phyloP scores from a whole-genome alignment of 1,140 invertebrate genomes.

The Lordiphosa collinella region DNA sequence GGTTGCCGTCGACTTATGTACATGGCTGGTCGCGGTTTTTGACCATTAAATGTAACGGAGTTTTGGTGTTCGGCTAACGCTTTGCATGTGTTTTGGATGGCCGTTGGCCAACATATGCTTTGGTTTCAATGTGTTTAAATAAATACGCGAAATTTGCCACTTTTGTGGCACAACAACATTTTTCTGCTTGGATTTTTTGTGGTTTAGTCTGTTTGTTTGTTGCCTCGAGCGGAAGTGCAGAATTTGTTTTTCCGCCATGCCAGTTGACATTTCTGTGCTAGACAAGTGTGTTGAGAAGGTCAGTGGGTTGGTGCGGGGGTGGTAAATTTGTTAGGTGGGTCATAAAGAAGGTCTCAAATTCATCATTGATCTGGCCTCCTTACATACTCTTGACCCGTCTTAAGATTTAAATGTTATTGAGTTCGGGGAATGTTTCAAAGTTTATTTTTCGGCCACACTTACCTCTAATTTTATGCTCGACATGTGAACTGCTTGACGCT shows the following conservation, averaged over 20 bases:
- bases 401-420: too few species aligned
- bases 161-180: constrained; percentile 48
- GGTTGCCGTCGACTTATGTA: constrained; percentile 38
- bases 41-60: constrained; percentile 64
- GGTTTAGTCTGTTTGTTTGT: constrained; percentile 27
- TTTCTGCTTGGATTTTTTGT: constrained; percentile 20
- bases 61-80: constrained; percentile 26
- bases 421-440: too few species aligned
- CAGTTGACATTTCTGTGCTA: constrained; percentile 62
- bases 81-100: constrained; percentile 9
- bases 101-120: constrained; percentile 59
- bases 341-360: too few species aligned
- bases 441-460: constrained; percentile 4
- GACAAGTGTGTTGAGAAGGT: constrained; percentile 62
- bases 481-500: constrained; percentile 48
- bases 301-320: constrained; percentile 47
- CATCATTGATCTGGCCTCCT: too few species aligned
- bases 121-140: constrained; percentile 71
- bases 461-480: constrained; percentile 71
- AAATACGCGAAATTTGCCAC: constrained; percentile 73
- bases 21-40: constrained; percentile 51
- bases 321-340: background rate
- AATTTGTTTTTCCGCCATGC: constrained; percentile 76
- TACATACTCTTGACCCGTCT: too few species aligned
- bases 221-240: constrained; percentile 60